Percentiles rank a stretch among this genome's conserved stretches.
Evolutionary conservation across 2,113 vertebrate species (phyloP).

Genomic region (Apistogramma diplotaenia): DNA sequence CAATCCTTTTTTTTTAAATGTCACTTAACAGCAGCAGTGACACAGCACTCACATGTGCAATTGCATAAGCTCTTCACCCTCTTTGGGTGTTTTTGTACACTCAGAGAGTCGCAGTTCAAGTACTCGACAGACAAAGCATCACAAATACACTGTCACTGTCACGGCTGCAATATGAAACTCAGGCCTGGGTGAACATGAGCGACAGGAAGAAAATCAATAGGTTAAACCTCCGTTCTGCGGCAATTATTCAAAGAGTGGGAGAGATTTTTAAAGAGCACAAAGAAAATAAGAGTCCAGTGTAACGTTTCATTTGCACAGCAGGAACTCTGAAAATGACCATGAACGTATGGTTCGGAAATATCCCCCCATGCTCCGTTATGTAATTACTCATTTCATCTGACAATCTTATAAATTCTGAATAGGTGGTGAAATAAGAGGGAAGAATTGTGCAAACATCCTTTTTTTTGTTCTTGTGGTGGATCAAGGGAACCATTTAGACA

Average conservation of each 20-base stretch:
- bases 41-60: neutral
- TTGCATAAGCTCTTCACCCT: neutral
- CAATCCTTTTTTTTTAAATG: neutral
- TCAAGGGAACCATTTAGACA: neutral
- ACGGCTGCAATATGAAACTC: neutral
- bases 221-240: neutral
- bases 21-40: neutral
- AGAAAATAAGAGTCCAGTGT: slow-evolving; percentile 6
- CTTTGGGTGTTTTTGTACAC: neutral
- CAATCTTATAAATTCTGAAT: neutral
- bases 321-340: neutral
- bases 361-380: neutral
- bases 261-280: neutral
- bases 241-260: slow-evolving; percentile 7
- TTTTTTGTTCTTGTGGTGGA: neutral
- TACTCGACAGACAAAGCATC: neutral
- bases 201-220: slow-evolving; percentile 1
- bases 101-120: slow-evolving; percentile 9
- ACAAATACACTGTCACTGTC: slow-evolving; percentile 10
- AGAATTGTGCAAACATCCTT: neutral
- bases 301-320: slow-evolving; percentile 4
- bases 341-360: neutral
- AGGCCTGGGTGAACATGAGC: neutral
- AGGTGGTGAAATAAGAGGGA: neutral
- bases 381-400: neutral